Conservation (phyloP, 2,113 vertebrate genomes). For the Ursus arctos region DNA sequence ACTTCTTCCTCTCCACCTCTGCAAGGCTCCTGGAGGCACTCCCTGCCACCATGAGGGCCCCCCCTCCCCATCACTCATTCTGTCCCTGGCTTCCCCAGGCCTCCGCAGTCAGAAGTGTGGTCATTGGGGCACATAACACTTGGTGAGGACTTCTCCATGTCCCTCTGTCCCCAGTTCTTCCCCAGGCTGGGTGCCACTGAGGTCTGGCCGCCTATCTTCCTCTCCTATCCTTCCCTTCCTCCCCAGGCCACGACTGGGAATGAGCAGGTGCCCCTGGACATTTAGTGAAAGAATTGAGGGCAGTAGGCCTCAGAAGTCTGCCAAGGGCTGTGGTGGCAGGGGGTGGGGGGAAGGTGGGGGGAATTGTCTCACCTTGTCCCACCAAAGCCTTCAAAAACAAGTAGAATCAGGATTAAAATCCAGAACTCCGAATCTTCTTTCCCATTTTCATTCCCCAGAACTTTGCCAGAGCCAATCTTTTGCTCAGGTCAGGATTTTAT, state of each 20-base stretch:
- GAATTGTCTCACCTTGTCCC: not conserved
- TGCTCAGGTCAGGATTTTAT: not conserved
- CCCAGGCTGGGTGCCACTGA: not conserved
- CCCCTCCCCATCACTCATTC: fast-evolving
- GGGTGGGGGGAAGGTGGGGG: not conserved
- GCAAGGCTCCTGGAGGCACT: not conserved
- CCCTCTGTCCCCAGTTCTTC: not conserved
- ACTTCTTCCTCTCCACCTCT: not conserved
- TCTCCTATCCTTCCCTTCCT: not conserved
- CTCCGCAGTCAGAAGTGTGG: not conserved
- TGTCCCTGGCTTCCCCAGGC: not conserved
- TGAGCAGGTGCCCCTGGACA: not conserved
- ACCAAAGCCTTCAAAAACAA: not conserved
- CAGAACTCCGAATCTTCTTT: not conserved
- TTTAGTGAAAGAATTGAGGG: not conserved
- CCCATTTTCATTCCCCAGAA: not conserved
- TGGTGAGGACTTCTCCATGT: fast-evolving
- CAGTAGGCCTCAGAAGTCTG: not conserved
- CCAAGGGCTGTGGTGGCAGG: not conserved
- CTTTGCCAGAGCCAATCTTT: not conserved
- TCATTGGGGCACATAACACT: not conserved
- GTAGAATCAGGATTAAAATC: not conserved
- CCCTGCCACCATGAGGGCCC: not conserved
- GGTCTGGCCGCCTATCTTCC: not conserved
- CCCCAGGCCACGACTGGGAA: not conserved